Conservation (phyloP, 2,113 vertebrate genomes). For the Platycercus adscitus region DNA sequence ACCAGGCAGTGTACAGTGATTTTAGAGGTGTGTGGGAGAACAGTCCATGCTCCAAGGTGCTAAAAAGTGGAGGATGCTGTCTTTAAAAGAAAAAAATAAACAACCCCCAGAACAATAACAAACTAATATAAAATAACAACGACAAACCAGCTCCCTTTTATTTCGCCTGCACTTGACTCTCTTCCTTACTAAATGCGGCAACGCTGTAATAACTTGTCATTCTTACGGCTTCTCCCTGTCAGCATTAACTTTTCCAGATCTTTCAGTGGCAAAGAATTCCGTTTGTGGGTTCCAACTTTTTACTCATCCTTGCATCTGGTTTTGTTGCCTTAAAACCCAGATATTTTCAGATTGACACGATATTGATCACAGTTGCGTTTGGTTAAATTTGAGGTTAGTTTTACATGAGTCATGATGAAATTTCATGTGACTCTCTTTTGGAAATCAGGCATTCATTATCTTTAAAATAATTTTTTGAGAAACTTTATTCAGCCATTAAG, state of each 20-base stretch:
- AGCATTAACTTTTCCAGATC: background rate
- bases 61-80: background rate
- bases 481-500: slow-evolving; percentile 19
- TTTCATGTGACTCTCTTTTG: slow-evolving; percentile 10
- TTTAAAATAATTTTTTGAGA: slow-evolving; percentile 35
- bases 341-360: slow-evolving; percentile 54
- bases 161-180: slow-evolving; percentile 5
- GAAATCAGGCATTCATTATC: slow-evolving; percentile 54
- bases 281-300: background rate
- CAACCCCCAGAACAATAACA: background rate
- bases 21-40: background rate
- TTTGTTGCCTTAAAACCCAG: slow-evolving; percentile 53
- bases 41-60: background rate
- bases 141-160: background rate
- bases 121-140: background rate
- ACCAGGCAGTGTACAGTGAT: background rate
- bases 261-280: background rate
- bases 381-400: slow-evolving; percentile 54
- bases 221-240: background rate
- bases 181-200: background rate
- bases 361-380: slow-evolving; percentile 52
- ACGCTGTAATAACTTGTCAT: slow-evolving; percentile 3
- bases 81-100: background rate
- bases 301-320: slow-evolving; percentile 42
- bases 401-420: slow-evolving; percentile 38